phyloP scores from a whole-genome alignment of 2,888 invertebrate genomes.

The Oscheius sp. region DNA sequence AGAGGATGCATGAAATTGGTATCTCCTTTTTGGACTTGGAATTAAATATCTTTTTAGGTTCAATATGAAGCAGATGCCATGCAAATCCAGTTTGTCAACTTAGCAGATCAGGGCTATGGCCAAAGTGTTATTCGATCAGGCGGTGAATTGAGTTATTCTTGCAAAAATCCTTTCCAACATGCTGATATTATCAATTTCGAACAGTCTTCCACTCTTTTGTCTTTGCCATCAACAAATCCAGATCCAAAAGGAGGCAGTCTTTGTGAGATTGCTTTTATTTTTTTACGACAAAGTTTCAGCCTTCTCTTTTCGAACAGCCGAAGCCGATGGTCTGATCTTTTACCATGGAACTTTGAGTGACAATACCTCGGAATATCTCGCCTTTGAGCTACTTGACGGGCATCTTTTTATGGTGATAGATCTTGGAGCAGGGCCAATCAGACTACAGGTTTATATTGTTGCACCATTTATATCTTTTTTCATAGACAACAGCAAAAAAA shows the following conservation, averaged over 20 bases:
- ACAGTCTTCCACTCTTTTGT: slow-evolving; percentile 42
- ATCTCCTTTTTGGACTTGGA: too few species aligned
- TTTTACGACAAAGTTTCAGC: slow-evolving; percentile 42
- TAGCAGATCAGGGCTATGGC: slow-evolving; percentile 68
- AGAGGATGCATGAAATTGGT: slow-evolving; percentile 67
- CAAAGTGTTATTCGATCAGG: slow-evolving; percentile 56
- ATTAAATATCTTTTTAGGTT: slow-evolving; percentile 35
- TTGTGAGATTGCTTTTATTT: slow-evolving; percentile 36
- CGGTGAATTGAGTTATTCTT: slow-evolving; percentile 67
- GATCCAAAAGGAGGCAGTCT: slow-evolving; percentile 62
- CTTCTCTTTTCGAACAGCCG: slow-evolving; percentile 86
- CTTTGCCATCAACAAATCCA: slow-evolving; percentile 54
- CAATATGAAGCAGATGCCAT: slow-evolving; percentile 63
- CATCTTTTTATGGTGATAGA: slow-evolving; percentile 91
- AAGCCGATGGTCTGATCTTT: slow-evolving; percentile 90
- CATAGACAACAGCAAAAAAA: slow-evolving; percentile 26
- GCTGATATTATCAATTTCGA: slow-evolving; percentile 67
- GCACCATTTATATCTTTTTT: not conserved
- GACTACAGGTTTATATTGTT: slow-evolving; percentile 76
- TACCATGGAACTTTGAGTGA: slow-evolving; percentile 76
- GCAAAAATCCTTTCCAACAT: slow-evolving; percentile 54
- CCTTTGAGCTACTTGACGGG: slow-evolving; percentile 90
- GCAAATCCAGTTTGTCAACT: slow-evolving; percentile 60
- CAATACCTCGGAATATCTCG: slow-evolving; percentile 80
- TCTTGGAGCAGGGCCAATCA: slow-evolving; percentile 87